Base-by-base conservation (phyloP, 1,140 invertebrate genomes). In the Camponotus vicinus region DNA sequence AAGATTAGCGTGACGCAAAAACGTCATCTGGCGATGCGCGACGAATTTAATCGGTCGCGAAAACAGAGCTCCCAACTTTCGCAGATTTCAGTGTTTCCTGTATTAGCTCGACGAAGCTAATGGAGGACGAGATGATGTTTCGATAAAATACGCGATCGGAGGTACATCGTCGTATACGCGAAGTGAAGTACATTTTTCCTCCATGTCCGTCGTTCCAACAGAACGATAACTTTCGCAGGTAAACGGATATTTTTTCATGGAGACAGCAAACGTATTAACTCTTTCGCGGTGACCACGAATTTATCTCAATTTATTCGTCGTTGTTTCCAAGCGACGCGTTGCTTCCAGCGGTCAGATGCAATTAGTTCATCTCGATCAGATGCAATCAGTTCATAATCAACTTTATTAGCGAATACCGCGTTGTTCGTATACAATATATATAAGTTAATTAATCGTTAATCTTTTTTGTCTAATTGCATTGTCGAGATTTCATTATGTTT, bases 21-120 rank as follows among this genome's bases (percentile, higher is more conserved):
- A 63, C 57, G 73, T 66, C 73, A 85, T 78, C 73, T 85, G 66
- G 59, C 73, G 59, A 77, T 59, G 59, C 63, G 55, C 42, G 45
- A 78, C 13, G 73, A 78, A 85, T 59, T 78, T 66, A 55, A 66
- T 78, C 82, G 66, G 82, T 78, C 59, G 49, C 49, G 71, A 32
- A 78, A 78, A 78, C 70, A 55, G 45, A 49, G 49, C 49, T 52
- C 4, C 45, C 49, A 18, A 52, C 49, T 52, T 15, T 52, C 49
- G 49, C 49, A 18, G 49, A 52, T 52, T 27, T 52, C 49, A 42
- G 21, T 85, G 61, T 42, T 34, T 77, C 63, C 13, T 55, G 79
- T 52, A 40, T 64, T 27, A 64, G 18, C 9, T 34, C 34, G 18
- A 64, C 15, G 42, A 49, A 66, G 34, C 18, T 84, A 63, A 76